Evolutionary conservation across 2,888 invertebrate genomes (phyloP).

Genomic region (Diachrysia chrysitis): DNA sequence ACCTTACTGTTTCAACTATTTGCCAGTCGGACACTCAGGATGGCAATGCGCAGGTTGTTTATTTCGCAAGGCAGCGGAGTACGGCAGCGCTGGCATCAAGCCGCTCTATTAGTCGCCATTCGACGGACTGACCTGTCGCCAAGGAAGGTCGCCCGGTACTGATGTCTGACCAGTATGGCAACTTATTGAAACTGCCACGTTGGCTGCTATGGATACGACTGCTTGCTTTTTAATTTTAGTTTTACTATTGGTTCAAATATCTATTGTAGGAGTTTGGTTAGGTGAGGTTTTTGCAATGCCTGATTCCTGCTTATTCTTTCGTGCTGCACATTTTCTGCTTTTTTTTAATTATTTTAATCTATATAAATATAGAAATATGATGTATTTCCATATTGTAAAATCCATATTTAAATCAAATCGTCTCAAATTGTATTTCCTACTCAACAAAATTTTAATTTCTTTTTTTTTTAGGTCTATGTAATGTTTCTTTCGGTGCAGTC

Average conservation of each 20-base stretch:
- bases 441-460: too few species aligned
- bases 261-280: too few species aligned
- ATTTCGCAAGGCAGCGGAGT: constrained; percentile 62
- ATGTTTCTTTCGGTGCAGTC: not conserved
- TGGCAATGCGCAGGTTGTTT: constrained; percentile 51
- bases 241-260: not conserved
- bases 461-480: not conserved
- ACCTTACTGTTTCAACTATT: not conserved
- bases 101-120: constrained; percentile 74
- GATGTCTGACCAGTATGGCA: constrained; percentile 80
- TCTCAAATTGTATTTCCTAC: too few species aligned
- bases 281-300: too few species aligned
- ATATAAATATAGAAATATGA: too few species aligned
- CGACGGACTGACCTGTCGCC: constrained; percentile 81
- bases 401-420: too few species aligned
- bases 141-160: constrained; percentile 83
- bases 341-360: too few species aligned
- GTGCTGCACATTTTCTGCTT: too few species aligned
- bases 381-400: too few species aligned
- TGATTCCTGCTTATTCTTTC: too few species aligned
- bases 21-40: constrained; percentile 28
- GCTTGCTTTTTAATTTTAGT: constrained; percentile 7
- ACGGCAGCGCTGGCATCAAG: constrained; percentile 52
- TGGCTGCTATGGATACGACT: constrained; percentile 62
- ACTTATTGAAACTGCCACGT: constrained; percentile 73